A percentile compares a stretch with the other conserved stretches of the same genome.
These are phyloP conservation scores for Papilio gigon DNA, from an alignment of 2,888 invertebrate species.

Conservation along the genomic window DNA sequence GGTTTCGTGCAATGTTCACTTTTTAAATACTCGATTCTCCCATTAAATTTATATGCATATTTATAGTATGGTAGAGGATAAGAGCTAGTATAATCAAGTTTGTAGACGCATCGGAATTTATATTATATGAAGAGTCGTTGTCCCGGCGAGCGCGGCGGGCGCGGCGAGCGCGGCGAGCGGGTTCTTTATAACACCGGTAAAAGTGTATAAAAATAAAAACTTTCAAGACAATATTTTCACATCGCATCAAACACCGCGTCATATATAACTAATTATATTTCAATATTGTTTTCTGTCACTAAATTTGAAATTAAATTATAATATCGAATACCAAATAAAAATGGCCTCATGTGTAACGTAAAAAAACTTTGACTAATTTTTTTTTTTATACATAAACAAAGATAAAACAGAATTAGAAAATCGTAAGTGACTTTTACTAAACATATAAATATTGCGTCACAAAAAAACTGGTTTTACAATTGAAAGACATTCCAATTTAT, in stretches of 20 bases:
- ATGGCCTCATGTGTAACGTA: no score
- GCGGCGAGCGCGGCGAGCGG: conserved; percentile 28
- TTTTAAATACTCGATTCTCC: not conserved
- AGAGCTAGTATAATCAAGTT: conserved; percentile 28
- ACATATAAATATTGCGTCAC: not conserved
- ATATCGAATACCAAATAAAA: not conserved
- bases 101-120: conserved; percentile 40
- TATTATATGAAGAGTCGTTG: conserved; percentile 35
- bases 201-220: conserved; percentile 22
- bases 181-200: conserved; percentile 23
- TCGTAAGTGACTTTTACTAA: not conserved
- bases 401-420: not conserved
- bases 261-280: not conserved
- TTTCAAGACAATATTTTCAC: conserved; percentile 11
- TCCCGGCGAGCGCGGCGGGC: conserved; percentile 30
- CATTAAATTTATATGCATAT: conserved; percentile 13
- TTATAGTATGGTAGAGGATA: conserved; percentile 22
- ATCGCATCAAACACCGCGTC: not conserved
- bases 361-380: no score
- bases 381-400: not conserved
- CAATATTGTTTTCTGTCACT: not conserved
- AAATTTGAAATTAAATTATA: not conserved
- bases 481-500: not conserved
- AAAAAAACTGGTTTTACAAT: conserved; percentile 9
- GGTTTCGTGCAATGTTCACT: conserved; percentile 9